phyloP scores from a whole-genome alignment of 2,888 invertebrate genomes.

The Timema cristinae region DNA sequence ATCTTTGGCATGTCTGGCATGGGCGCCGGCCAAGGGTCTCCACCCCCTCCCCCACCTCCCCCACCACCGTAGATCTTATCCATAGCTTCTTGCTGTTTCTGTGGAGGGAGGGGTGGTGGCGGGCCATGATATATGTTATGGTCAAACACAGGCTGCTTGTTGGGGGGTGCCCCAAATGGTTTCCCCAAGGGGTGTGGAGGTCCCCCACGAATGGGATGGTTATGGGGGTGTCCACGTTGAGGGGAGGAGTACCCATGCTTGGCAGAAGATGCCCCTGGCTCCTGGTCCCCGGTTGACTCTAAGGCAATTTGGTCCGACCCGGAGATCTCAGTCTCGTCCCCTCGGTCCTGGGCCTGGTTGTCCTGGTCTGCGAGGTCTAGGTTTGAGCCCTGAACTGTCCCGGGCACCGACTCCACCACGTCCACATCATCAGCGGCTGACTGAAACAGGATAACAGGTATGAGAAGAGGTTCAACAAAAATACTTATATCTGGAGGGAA shows the following conservation, averaged over 20 bases:
- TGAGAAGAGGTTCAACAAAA: too few species aligned
- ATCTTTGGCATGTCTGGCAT: conserved; percentile 92
- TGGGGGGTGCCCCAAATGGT: conserved; percentile 48
- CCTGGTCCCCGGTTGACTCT: conserved; percentile 62
- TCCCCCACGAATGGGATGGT: conserved; percentile 48
- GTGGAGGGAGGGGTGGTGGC: conserved; percentile 48
- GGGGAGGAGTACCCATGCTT: conserved; percentile 52
- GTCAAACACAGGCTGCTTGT: conserved; percentile 43
- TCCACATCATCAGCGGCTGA: conserved; percentile 55
- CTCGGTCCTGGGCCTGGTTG: conserved; percentile 48
- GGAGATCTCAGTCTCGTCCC: conserved; percentile 58
- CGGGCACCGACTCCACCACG: conserved; percentile 59
- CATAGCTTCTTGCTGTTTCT: conserved; percentile 56
- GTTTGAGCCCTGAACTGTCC: conserved; percentile 38
- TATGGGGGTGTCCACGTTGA: conserved; percentile 44
- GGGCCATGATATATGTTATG: conserved; percentile 67
- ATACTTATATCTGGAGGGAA: too few species aligned
- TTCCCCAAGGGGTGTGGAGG: conserved; percentile 34
- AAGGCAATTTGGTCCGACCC: conserved; percentile 66
- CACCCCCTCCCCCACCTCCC: conserved; percentile 46
- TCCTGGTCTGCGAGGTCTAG: conserved; percentile 36
- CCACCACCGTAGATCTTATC: conserved; percentile 52
- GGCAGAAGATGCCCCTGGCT: conserved; percentile 43
- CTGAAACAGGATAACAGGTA: background rate
- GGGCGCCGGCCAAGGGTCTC: conserved; percentile 82